Percentiles rank a stretch among this genome's conserved stretches.
These are phyloP conservation scores for Panopea generosa DNA, from an alignment of 2,888 invertebrate genomes.

Conservation along the genomic window DNA sequence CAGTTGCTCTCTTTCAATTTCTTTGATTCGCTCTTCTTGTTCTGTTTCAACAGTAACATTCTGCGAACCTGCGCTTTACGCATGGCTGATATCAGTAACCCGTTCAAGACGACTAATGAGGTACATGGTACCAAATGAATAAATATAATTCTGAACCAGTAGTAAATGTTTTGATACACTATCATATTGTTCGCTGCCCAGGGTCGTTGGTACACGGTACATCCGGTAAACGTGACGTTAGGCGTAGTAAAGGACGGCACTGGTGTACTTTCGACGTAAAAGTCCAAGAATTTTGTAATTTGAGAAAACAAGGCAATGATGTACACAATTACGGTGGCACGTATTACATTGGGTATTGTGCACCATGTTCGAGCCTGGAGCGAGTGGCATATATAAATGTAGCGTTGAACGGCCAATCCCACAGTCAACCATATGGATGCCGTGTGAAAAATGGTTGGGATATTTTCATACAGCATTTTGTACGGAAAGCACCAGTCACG, in stretches of 20 bases:
- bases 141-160: constrained; percentile 94
- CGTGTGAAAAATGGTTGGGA: constrained; percentile 91
- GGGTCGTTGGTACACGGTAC: constrained; percentile 56
- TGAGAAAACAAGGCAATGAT: constrained; percentile 93
- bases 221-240: constrained; percentile 71
- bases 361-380: constrained; percentile 93
- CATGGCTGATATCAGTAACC: constrained; percentile 94
- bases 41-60: constrained; percentile 91
- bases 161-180: constrained; percentile 91
- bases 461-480: constrained; percentile 80
- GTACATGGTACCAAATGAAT: constrained; percentile 97
- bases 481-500: constrained; percentile 91
- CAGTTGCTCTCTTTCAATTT: constrained; percentile 83
- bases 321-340: constrained; percentile 92
- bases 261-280: constrained; percentile 87
- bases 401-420: constrained; percentile 95
- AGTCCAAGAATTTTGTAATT: constrained; percentile 93
- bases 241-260: constrained; percentile 86
- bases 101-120: constrained; percentile 94
- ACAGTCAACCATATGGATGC: constrained; percentile 97
- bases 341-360: constrained; percentile 89
- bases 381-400: constrained; percentile 97
- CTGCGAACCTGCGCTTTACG: constrained; percentile 92
- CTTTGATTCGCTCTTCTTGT: constrained; percentile 86
- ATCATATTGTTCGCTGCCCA: constrained; percentile 85